Evolutionary conservation across 2,113 vertebrate genomes (phyloP), one percentile per base, ranked within the genome.

Genomic region (Cavia porcellus): DNA sequence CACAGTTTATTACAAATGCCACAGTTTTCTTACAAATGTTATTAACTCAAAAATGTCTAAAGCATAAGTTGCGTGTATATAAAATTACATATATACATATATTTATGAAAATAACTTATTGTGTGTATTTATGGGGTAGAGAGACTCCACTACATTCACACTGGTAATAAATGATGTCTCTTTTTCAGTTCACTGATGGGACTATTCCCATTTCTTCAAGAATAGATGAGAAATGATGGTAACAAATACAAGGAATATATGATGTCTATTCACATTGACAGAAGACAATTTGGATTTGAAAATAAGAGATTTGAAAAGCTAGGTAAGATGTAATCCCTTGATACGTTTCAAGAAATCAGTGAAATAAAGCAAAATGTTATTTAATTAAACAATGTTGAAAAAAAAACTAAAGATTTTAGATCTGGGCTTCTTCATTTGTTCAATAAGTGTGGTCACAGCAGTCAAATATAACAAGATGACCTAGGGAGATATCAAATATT

Each of bases 21-120:
- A 75, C 32, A 88, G 82, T 97, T 88, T 96, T 75, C 59, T 90
- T 90, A 82, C 13, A 94, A 95, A 96, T 90, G 62, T 96, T 93
- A 66, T 96, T 98, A 98, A 97, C 97, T 98, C 90, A 86, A 82
- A 93, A 90, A 68, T 81, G 10, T 30, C 45, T 79, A 57, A 86
- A 94, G 70, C 59, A 97, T 90, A 70, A 70, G 8, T 19, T 96
- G 64, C 55, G 22, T 62, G 79, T 24, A 22, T 64, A 86, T 59
- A 92, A 57, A 92, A 19, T 57, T 45, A 68, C 45, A 38, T 59
- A 82, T 24, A 22, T 64, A 68, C 42, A 15, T 64, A 81, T 24
- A 22, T 64, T 81, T 59, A 92, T 47, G 62, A 88, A 94, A 85
- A 77, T 24, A 28, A 5, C 92, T 96, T 95, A 68, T 52, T 94